Evolutionary conservation across 1,140 invertebrate species (phyloP).

Genomic region (Bombus huntii): DNA sequence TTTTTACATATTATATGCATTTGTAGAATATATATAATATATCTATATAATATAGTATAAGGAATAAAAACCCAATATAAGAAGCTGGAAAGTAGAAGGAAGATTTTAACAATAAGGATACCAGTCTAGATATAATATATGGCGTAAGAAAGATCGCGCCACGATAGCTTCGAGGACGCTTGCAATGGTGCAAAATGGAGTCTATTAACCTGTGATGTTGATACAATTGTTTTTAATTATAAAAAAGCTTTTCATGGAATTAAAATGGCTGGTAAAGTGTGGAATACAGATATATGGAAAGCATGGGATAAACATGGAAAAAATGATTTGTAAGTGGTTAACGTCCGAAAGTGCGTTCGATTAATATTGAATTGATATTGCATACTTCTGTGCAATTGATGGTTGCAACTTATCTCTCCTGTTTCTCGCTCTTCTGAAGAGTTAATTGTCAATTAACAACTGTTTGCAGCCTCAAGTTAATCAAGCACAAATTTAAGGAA

Average conservation of each 20-base stretch:
- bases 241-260: constrained; percentile 55
- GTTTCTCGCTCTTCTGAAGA: constrained; percentile 76
- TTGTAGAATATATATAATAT: too few relatives aligned
- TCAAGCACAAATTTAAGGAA: constrained; percentile 81
- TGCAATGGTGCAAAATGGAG: constrained; percentile 62
- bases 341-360: constrained; percentile 71
- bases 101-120: not conserved
- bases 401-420: constrained; percentile 73
- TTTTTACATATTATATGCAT: too few relatives aligned
- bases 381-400: constrained; percentile 71
- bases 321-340: constrained; percentile 86
- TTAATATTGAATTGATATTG: constrained; percentile 74
- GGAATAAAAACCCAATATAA: too few relatives aligned
- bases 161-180: constrained; percentile 55
- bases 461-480: constrained; percentile 82
- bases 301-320: constrained; percentile 87
- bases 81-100: too few relatives aligned
- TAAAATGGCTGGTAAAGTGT: constrained; percentile 81
- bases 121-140: constrained; percentile 5
- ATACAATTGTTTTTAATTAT: constrained; percentile 74
- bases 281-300: constrained; percentile 85
- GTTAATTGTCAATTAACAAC: constrained; percentile 80
- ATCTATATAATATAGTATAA: too few relatives aligned
- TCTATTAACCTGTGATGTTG: constrained; percentile 78
- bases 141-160: constrained; percentile 44